Evolutionary conservation across 2,113 vertebrate species (phyloP), one percentile per base, ranked within the genome.

Genomic region (Azemiops feae): DNA sequence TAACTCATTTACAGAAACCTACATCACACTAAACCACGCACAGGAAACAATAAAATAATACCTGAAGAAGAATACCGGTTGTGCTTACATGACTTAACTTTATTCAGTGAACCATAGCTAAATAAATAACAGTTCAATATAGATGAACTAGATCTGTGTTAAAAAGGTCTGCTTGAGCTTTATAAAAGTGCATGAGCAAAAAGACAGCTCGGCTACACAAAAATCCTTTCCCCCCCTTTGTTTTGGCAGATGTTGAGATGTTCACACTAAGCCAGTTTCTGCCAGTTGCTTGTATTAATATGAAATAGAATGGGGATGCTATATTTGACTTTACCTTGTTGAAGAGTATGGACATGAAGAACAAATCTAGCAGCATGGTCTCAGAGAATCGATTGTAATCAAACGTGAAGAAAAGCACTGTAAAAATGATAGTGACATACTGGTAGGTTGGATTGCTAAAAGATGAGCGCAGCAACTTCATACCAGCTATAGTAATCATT

Each of bases 341-440:
- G 98, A 99, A 99, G 97, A 99, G 95, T 89, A 99, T 99, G 96
- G 99, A 99, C 98, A 99, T 99, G 96, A 99, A 97, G 97, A 99
- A 99, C 96, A 99, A 98, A 96, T 99, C 99, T 94, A 99, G 98
- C 55, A 99, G 98, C 97, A 99, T 98, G 47, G 99, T 99, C 97
- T 99, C 99, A 2, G 99, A 99, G 96, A 99, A 98, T 91, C 98
- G 98, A 92, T 97, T 98, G 96, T 98, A 99, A 97, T 99, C 99
- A 93, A 99, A 99, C 96, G 98, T 99, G 98, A 99, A 99, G 97
- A 99, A 99, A 94, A 99, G 99, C 96, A 99, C 97, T 95, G 99
- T 99, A 96, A 99, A 99, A 98, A 99, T 98, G 96, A 99, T 98
- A 45, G 99, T 99, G 95, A 99, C 97, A 27, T 99, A 99, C 97